Base-by-base conservation (phyloP, 2,797 vertebrate genomes). In the Gambelia wislizenii region DNA sequence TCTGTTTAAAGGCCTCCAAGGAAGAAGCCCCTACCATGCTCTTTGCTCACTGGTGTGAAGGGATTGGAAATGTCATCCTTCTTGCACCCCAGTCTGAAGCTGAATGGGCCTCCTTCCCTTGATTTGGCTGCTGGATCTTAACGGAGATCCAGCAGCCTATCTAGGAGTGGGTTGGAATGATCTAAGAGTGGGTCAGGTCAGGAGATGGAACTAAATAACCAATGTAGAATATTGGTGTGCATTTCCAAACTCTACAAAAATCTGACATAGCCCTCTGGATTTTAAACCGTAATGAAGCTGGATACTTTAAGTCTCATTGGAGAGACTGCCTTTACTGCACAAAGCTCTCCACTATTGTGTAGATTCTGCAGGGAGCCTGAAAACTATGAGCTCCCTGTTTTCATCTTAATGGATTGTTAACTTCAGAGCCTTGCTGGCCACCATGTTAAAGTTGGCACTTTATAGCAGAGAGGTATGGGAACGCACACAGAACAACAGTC, bases 311-410 rank as follows among this genome's bases (percentile, higher is more conserved):
- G 42, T 85, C 36, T 56, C 33, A 54, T 33, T 70, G 2, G 39
- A 39, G 36, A 87, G n/a, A 83, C 1, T 1, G 0, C 2, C 14
- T 72, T 61, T 64, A 61, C 33, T 52, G 18, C 42, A 84, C 10
- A 81, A 79, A 85, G 61, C 4, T 86, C 74, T n/a, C 69, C 88
- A 64, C 74, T 56, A 42, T 70, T 85, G 14, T 67, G 44, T 36
- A 86, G 47, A 76, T 22, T 84, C 1, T 0, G 47, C 52, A 93
- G 49, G 89, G 0, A 87, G 56, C 18, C 79, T 44, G 85, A 91
- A 94, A 93, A 89, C 67, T 76, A 69, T 91, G 83, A 90, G 64
- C 80, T 83, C 81, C 76, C 89, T 90, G 49, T 61, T 91, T 92
- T 88, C n/a, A 90, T 77, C n/a, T 67, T 90, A 89, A 86, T 39